Conservation (phyloP, 1,140 invertebrate species). For the Pogonomyrmex californicus region DNA sequence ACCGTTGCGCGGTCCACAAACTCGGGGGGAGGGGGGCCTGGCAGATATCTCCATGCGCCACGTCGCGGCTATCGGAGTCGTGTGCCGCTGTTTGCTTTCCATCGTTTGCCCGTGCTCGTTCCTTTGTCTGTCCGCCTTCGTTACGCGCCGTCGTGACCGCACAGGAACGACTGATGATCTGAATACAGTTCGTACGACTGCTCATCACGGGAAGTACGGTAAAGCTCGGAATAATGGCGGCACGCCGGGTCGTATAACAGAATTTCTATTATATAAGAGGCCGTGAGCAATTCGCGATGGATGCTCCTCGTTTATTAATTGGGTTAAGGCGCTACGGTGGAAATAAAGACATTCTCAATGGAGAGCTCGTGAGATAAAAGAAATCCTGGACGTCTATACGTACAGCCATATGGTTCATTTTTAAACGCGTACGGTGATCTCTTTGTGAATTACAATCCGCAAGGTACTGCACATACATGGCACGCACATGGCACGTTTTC, state of each 20-base stretch:
- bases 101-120: not conserved
- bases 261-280: constrained; percentile 43
- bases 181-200: constrained; percentile 40
- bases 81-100: constrained; percentile 66
- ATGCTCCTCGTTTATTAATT: constrained; percentile 8
- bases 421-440: not conserved
- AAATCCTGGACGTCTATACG: not conserved
- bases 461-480: not conserved
- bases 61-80: constrained; percentile 42
- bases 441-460: constrained; percentile 10
- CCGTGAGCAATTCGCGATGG: constrained; percentile 3
- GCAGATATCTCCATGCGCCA: constrained; percentile 76
- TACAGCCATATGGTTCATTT: not conserved
- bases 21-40: constrained; percentile 66
- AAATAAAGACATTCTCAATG: not conserved
- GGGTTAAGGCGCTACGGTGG: not conserved
- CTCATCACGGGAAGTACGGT: constrained; percentile 36
- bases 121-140: constrained; percentile 47
- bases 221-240: constrained; percentile 27
- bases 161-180: constrained; percentile 36
- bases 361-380: not conserved
- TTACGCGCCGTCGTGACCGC: constrained; percentile 36
- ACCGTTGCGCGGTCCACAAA: constrained; percentile 86
- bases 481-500: constrained; percentile 26
- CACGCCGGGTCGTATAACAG: constrained; percentile 52